These are phyloP conservation scores for Archocentrus centrarchus DNA, from an alignment of 2,113 vertebrate species.

Conservation along the genomic window DNA sequence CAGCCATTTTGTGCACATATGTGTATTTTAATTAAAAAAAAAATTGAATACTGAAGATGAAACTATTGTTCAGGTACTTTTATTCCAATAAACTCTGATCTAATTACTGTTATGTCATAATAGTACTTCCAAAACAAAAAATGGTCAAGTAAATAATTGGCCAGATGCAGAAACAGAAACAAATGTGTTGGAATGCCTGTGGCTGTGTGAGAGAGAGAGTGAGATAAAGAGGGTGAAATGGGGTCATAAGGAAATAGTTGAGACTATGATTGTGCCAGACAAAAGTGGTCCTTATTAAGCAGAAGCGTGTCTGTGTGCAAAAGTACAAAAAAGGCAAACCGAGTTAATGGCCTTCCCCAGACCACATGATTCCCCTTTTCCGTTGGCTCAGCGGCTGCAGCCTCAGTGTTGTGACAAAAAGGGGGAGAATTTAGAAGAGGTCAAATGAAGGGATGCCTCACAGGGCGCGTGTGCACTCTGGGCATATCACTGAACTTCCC, in stretches of 20 bases:
- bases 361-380: conserved; percentile 24
- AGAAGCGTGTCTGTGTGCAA: conserved; percentile 38
- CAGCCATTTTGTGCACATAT: conserved; percentile 32
- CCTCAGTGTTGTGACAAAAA: conserved; percentile 26
- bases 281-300: conserved; percentile 41
- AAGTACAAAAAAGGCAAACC: neutral
- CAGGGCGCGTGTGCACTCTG: conserved; percentile 25
- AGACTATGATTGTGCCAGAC: conserved; percentile 34
- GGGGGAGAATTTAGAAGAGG: conserved; percentile 32
- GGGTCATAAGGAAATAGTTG: conserved; percentile 23
- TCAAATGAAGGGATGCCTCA: conserved; percentile 43
- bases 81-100: conserved; percentile 48
- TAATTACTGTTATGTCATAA: conserved; percentile 42
- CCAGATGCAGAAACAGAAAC: conserved; percentile 46
- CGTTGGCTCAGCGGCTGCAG: conserved; percentile 27
- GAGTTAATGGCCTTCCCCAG: conserved; percentile 29
- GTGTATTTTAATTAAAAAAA: conserved; percentile 16
- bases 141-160: conserved; percentile 26
- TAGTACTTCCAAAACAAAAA: conserved; percentile 3
- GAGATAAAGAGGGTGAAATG: neutral
- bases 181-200: conserved; percentile 43
- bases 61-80: conserved; percentile 29
- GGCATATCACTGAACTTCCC: conserved; percentile 34
- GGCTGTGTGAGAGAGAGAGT: conserved; percentile 11
- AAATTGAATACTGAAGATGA: conserved; percentile 15